phyloP scores from a whole-genome alignment of 2,113 vertebrate genomes.

The Vulpes ferrilata region DNA sequence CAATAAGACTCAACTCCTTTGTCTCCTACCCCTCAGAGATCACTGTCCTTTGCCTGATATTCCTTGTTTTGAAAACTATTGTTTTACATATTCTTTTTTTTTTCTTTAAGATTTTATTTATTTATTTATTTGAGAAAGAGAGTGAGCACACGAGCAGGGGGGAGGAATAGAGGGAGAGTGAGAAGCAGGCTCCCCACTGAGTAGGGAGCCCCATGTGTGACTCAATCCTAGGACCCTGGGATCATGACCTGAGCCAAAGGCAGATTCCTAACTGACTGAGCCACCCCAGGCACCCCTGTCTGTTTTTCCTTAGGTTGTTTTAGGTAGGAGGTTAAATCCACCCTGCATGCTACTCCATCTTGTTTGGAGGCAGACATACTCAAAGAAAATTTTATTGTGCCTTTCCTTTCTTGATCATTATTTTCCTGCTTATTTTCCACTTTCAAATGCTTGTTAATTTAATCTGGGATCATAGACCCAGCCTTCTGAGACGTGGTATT shows the following conservation, averaged over 20 bases:
- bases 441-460: conserved; percentile 1
- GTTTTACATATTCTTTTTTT: neutral
- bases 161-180: too few species aligned
- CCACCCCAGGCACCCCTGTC: neutral
- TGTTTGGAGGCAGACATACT: neutral
- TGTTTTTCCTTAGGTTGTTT: neutral
- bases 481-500: neutral
- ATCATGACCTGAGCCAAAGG: too few species aligned
- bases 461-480: neutral
- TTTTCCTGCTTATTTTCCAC: neutral
- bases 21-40: neutral
- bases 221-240: too few species aligned
- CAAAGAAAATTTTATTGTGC: neutral
- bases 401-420: neutral
- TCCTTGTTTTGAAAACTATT: neutral
- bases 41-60: neutral
- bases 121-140: too few species aligned
- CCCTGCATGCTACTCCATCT: neutral
- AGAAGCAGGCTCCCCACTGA: too few species aligned
- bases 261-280: too few species aligned
- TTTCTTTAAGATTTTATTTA: too few species aligned
- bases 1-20: neutral
- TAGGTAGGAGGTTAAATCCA: neutral
- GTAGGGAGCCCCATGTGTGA: too few species aligned
- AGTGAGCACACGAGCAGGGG: too few species aligned